Evolutionary conservation across 2,113 vertebrate species (phyloP).

Genomic region (Lathamus discolor): DNA sequence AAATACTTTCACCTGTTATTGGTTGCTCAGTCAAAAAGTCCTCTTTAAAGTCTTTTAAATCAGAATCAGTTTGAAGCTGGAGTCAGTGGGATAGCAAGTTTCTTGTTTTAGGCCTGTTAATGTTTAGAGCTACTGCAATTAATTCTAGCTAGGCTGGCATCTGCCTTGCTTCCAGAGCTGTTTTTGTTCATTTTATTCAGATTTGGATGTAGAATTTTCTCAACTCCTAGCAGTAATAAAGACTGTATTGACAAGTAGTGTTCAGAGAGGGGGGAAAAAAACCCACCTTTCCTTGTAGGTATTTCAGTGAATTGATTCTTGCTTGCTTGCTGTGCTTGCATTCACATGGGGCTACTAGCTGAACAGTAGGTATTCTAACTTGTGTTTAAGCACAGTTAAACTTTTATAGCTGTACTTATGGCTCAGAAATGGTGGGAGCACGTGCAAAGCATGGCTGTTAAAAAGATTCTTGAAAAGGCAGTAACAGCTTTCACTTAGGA

Average conservation of each 20-base stretch:
- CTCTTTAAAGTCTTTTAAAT: neutral
- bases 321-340: neutral
- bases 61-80: neutral
- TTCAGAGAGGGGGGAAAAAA: rapidly evolving
- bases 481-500: neutral
- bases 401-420: neutral
- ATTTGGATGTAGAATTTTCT: neutral
- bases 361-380: neutral
- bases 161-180: neutral
- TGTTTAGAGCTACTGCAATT: neutral
- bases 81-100: rapidly evolving
- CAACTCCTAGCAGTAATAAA: neutral
- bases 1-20: neutral
- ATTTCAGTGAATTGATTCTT: neutral
- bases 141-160: neutral
- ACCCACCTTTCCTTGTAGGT: neutral
- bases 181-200: neutral
- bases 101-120: neutral
- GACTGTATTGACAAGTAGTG: neutral
- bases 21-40: neutral
- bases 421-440: neutral
- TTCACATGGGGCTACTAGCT: rapidly evolving
- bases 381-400: neutral
- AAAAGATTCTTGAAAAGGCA: neutral
- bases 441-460: neutral